Conservation (phyloP, 2,797 vertebrate species). For the Sebastiscus tertius region DNA sequence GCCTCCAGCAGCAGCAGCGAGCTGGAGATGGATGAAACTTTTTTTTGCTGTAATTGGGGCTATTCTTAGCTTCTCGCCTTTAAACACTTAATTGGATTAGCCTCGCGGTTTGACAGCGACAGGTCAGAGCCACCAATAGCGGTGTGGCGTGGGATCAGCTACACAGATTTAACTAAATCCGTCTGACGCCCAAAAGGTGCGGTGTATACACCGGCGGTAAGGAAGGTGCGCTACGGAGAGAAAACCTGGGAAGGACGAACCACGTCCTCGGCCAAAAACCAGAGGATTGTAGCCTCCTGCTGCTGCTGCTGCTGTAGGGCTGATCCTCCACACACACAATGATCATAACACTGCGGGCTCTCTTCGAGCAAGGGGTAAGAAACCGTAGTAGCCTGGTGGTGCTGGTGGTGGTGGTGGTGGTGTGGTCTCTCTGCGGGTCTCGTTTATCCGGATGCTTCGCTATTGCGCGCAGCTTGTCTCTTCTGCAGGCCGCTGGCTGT, state of each 20-base stretch:
- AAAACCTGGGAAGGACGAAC: slow-evolving; percentile 65
- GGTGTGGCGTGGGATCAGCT: slow-evolving; percentile 69
- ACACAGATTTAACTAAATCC: slow-evolving; percentile 79
- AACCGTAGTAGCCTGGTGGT: slow-evolving; percentile 36
- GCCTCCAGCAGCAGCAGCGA: slow-evolving; percentile 12
- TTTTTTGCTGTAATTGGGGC: slow-evolving; percentile 70
- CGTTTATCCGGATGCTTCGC: slow-evolving; percentile 55
- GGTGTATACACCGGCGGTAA: slow-evolving; percentile 48
- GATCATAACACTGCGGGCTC: slow-evolving; percentile 80
- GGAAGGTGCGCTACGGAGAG: slow-evolving; percentile 52
- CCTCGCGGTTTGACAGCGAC: slow-evolving; percentile 75
- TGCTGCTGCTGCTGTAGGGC: slow-evolving; percentile 20
- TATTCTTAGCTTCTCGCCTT: slow-evolving; percentile 80
- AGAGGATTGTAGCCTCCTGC: slow-evolving; percentile 48
- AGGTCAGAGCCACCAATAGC: slow-evolving; percentile 76
- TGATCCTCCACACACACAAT: slow-evolving; percentile 61
- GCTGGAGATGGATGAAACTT: slow-evolving; percentile 62
- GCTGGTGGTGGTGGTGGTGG: too few species aligned
- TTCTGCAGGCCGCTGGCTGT: slow-evolving; percentile 68
- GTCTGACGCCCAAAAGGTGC: slow-evolving; percentile 75
- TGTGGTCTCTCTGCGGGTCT: slow-evolving; percentile 63
- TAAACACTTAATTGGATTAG: slow-evolving; percentile 86
- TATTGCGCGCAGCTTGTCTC: slow-evolving; percentile 60
- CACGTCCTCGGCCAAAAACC: slow-evolving; percentile 47
- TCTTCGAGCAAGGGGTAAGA: slow-evolving; percentile 79